A percentile compares a stretch with the other conserved stretches of the same genome.
phyloP scores from a whole-genome alignment of 2,113 vertebrate genomes.

The Tympanuchus pallidicinctus region DNA sequence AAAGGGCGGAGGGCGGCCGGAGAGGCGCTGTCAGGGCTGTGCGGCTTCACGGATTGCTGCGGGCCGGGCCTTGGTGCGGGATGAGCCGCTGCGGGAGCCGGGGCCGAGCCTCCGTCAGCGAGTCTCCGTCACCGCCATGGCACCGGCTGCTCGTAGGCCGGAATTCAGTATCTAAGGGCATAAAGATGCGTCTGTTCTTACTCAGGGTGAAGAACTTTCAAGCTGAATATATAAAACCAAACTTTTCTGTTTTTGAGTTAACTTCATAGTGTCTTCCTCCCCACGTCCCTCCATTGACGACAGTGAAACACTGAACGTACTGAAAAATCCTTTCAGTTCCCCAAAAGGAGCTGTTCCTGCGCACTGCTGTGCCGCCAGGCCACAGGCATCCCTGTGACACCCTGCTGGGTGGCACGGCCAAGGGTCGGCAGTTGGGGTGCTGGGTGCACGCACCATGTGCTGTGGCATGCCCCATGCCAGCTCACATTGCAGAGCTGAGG shows the following conservation, averaged over 20 bases:
- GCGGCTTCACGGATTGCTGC: no score
- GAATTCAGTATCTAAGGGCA: neutral
- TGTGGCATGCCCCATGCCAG: no score
- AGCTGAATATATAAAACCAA: neutral
- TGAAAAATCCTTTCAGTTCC: neutral
- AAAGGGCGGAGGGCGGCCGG: no score
- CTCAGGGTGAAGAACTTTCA: neutral
- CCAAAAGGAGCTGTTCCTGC: accelerated
- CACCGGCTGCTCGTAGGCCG: neutral
- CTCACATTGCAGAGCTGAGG: neutral
- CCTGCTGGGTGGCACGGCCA: neutral
- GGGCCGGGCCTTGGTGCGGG: no score
- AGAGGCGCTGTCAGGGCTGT: no score
- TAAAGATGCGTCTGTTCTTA: neutral
- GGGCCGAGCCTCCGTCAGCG: neutral
- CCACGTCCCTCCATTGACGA: neutral
- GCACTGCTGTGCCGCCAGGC: accelerated
- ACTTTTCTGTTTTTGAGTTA: neutral
- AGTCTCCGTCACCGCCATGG: neutral
- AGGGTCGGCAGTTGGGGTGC: neutral
- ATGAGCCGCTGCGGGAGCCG: no score
- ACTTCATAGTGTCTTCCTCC: neutral
- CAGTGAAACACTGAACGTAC: neutral
- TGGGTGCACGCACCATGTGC: no score
- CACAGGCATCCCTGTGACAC: neutral